Percentiles rank a stretch among this genome's conserved stretches.
Conservation (phyloP, 2,888 invertebrate genomes). For the Allacma fusca region DNA sequence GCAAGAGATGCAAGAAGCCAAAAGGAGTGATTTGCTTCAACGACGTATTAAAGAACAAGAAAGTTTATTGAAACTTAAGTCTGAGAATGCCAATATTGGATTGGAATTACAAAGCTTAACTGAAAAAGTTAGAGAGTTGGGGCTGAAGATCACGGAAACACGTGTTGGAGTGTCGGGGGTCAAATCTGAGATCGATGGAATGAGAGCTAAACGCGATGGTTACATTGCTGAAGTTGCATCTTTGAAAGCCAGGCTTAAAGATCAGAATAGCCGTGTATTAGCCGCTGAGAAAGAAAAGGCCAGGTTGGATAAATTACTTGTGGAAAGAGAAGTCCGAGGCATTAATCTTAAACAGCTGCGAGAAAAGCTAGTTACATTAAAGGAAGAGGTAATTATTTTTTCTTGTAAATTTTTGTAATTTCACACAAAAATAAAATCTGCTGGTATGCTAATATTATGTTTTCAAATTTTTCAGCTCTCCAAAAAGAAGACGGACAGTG, state of each 20-base stretch:
- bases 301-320: slow-evolving; percentile 61
- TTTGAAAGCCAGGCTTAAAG: slow-evolving; percentile 81
- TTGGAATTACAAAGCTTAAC: slow-evolving; percentile 74
- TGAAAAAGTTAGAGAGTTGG: slow-evolving; percentile 79
- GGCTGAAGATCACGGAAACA: slow-evolving; percentile 82
- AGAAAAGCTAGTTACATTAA: slow-evolving; percentile 78
- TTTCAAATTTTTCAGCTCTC: slow-evolving; percentile 64
- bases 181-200: slow-evolving; percentile 95
- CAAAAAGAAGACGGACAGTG: slow-evolving; percentile 67
- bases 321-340: slow-evolving; percentile 65
- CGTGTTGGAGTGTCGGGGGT: slow-evolving; percentile 87
- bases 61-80: slow-evolving; percentile 83
- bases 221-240: slow-evolving; percentile 87
- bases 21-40: slow-evolving; percentile 84
- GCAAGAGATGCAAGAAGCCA: slow-evolving; percentile 94
- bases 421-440: too few relatives aligned
- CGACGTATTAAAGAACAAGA: slow-evolving; percentile 86
- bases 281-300: slow-evolving; percentile 81
- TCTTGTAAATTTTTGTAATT: too few relatives aligned
- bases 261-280: slow-evolving; percentile 81
- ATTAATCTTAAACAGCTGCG: slow-evolving; percentile 75
- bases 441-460: too few relatives aligned
- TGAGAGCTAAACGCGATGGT: slow-evolving; percentile 87
- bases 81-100: slow-evolving; percentile 82
- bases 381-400: slow-evolving; percentile 67